Conservation (phyloP, 2,113 vertebrate species). For the Lepisosteus oculatus region DNA sequence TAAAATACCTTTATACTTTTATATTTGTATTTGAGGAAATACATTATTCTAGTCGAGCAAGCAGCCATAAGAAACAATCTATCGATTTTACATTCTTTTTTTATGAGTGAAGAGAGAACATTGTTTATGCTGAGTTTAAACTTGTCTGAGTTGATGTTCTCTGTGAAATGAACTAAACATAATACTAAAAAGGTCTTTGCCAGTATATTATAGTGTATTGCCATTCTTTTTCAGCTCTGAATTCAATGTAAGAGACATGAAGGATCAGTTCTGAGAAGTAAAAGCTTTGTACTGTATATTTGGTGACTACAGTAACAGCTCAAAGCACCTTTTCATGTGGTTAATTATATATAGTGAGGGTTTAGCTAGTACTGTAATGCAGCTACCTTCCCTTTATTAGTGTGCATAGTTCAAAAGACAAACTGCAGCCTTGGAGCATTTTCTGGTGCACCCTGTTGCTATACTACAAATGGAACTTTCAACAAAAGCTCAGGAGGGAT, state of each 20-base stretch:
- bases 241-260: not conserved
- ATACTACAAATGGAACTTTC: too few relatives aligned
- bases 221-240: not conserved
- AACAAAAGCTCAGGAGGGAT: too few relatives aligned
- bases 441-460: not conserved
- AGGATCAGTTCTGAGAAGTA: not conserved
- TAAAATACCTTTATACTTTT: too few relatives aligned
- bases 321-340: slow-evolving; percentile 31
- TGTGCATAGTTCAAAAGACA: slow-evolving; percentile 4
- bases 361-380: slow-evolving; percentile 46
- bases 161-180: not conserved
- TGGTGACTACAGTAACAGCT: slow-evolving; percentile 46
- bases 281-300: slow-evolving; percentile 13
- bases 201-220: not conserved
- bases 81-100: too few relatives aligned
- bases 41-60: not conserved
- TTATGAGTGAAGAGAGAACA: too few relatives aligned
- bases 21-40: too few relatives aligned
- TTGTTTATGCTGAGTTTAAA: too few relatives aligned
- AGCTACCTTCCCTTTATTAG: not conserved
- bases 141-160: too few relatives aligned
- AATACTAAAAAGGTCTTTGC: not conserved
- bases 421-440: not conserved
- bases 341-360: slow-evolving; percentile 43
- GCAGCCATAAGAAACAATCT: not conserved